Evolutionary conservation across 2,797 vertebrate species (phyloP).

Genomic region (Tauraco hartlaubi): DNA sequence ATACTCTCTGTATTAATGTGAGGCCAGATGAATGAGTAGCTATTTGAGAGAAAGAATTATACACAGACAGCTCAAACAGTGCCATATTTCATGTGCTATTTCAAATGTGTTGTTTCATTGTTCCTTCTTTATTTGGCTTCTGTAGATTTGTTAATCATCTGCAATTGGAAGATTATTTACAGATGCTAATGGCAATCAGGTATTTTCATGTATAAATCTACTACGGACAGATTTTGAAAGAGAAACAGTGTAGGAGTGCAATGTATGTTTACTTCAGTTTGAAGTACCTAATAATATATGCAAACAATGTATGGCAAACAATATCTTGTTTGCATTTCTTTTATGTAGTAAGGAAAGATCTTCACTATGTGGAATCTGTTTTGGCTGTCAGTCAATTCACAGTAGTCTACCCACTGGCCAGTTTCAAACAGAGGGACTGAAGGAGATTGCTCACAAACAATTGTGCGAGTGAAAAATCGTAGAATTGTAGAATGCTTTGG

Average conservation of each 20-base stretch:
- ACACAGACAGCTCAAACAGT: not conserved
- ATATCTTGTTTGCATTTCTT: not conserved
- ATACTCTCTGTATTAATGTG: not conserved
- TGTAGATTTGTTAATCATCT: not conserved
- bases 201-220: not conserved
- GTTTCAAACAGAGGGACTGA: not conserved
- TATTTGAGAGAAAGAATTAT: not conserved
- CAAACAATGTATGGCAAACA: not conserved
- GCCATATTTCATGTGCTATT: not conserved
- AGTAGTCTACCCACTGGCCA: not conserved
- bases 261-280: not conserved
- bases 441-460: not conserved
- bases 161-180: not conserved
- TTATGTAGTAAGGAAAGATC: not conserved
- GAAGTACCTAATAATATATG: not conserved
- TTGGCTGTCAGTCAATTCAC: not conserved
- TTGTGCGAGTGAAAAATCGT: not conserved
- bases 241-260: not conserved
- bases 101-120: not conserved
- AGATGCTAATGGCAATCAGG: not conserved
- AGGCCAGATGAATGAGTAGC: not conserved
- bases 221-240: not conserved
- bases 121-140: constrained; percentile 1
- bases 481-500: no score
- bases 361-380: not conserved